Evolutionary conservation across 2,113 vertebrate species (phyloP).

Genomic region (Thunnus maccoyii): DNA sequence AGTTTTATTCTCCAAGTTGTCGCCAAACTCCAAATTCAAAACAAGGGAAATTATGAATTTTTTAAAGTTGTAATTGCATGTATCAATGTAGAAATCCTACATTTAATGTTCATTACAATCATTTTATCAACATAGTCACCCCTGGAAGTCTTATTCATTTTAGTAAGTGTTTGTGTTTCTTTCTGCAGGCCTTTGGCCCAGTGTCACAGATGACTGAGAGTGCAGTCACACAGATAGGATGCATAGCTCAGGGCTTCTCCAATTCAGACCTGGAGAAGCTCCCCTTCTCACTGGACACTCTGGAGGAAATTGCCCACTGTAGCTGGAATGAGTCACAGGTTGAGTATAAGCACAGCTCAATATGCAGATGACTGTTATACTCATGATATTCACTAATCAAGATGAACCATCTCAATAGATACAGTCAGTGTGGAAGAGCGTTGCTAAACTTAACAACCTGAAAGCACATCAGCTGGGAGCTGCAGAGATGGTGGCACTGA

Average conservation of each 20-base stretch:
- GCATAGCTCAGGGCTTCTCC: slow-evolving; percentile 75
- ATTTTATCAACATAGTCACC: background rate
- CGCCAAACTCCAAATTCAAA: too few species aligned
- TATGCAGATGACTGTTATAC: background rate
- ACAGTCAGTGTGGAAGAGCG: slow-evolving; percentile 64
- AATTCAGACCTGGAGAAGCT: slow-evolving; percentile 63
- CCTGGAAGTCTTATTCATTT: background rate
- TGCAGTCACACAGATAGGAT: slow-evolving; percentile 68
- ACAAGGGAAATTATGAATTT: background rate
- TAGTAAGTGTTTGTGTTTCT: background rate
- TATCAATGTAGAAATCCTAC: background rate
- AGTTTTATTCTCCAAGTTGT: background rate
- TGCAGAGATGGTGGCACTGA: slow-evolving; percentile 69
- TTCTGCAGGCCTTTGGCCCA: slow-evolving; percentile 68
- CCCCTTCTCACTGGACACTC: slow-evolving; percentile 65
- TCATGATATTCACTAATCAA: background rate
- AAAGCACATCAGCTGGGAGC: slow-evolving; percentile 46
- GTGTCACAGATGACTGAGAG: slow-evolving; percentile 61
- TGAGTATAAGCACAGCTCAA: background rate
- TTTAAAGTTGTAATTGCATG: background rate
- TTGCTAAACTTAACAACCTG: slow-evolving; percentile 48
- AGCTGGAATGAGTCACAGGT: slow-evolving; percentile 79
- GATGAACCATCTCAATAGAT: slow-evolving; percentile 60
- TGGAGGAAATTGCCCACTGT: slow-evolving; percentile 75
- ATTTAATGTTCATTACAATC: background rate